phyloP scores from a whole-genome alignment of 2,113 vertebrate species.

The Paradoxurus hermaphroditus region DNA sequence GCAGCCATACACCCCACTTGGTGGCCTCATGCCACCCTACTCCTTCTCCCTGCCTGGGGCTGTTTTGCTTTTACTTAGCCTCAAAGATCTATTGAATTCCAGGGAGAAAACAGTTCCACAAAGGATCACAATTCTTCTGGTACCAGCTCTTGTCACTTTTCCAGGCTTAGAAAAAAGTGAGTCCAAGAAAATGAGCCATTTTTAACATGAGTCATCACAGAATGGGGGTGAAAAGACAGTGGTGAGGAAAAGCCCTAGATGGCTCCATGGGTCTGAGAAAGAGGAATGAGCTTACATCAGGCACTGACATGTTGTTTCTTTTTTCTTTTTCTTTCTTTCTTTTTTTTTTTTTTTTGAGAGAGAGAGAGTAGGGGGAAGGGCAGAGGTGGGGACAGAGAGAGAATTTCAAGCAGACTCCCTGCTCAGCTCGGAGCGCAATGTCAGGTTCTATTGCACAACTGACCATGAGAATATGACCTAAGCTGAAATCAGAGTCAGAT shows the following conservation, averaged over 20 bases:
- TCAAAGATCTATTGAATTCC: background rate
- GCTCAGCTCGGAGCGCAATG: too few species aligned
- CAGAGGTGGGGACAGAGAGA: too few species aligned
- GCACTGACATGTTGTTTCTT: background rate
- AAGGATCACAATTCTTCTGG: background rate
- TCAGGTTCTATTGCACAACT: too few species aligned
- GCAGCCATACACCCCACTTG: too few species aligned
- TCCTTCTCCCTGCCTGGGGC: background rate
- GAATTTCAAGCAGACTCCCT: too few species aligned
- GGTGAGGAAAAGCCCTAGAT: background rate
- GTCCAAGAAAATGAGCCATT: background rate
- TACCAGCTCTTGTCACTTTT: conserved; percentile 14
- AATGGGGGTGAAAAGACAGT: background rate
- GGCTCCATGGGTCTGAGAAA: background rate
- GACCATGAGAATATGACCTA: too few species aligned
- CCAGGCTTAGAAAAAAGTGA: conserved; percentile 37
- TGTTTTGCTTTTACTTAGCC: background rate
- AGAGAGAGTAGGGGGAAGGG: too few species aligned
- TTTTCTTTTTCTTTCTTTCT: too few species aligned
- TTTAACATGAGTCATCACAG: background rate
- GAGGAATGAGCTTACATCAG: background rate
- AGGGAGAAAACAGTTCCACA: background rate
- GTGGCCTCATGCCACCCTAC: background rate
- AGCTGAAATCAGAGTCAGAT: too few species aligned
- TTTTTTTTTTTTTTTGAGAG: too few species aligned